A percentile compares a stretch with the other conserved stretches of the same genome.
Conservation (phyloP, 2,888 invertebrate genomes). For the Xestia ashworthii region DNA sequence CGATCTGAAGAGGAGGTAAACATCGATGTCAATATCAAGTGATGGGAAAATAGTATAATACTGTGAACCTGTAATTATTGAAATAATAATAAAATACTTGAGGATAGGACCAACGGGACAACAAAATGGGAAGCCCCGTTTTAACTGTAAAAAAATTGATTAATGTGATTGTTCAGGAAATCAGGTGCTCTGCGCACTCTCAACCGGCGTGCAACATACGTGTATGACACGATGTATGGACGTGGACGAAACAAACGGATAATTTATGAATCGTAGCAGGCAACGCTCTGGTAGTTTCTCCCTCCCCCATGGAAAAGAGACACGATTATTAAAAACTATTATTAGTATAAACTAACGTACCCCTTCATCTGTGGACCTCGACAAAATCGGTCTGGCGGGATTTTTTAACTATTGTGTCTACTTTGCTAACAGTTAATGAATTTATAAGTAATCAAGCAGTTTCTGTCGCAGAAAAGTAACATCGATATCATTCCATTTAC, state of each 20-base stretch:
- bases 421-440: too few relatives aligned
- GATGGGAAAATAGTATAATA: not conserved
- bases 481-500: not conserved
- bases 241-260: rapidly evolving
- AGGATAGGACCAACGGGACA: not conserved
- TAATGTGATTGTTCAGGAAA: not conserved
- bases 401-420: too few relatives aligned
- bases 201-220: not conserved
- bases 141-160: not conserved
- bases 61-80: not conserved
- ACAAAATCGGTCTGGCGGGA: too few relatives aligned
- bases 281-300: not conserved
- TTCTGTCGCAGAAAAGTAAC: not conserved
- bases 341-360: not conserved
- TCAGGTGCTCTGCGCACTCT: not conserved
- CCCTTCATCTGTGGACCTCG: too few relatives aligned
- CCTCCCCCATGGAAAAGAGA: not conserved
- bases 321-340: not conserved
- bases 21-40: not conserved
- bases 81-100: not conserved
- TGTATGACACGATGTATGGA: not conserved
- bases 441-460: not conserved
- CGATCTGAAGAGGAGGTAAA: not conserved
- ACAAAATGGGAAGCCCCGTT: not conserved
- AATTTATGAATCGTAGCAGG: not conserved